Conservation (phyloP, 1,140 invertebrate species). For the Phortica variegata region DNA sequence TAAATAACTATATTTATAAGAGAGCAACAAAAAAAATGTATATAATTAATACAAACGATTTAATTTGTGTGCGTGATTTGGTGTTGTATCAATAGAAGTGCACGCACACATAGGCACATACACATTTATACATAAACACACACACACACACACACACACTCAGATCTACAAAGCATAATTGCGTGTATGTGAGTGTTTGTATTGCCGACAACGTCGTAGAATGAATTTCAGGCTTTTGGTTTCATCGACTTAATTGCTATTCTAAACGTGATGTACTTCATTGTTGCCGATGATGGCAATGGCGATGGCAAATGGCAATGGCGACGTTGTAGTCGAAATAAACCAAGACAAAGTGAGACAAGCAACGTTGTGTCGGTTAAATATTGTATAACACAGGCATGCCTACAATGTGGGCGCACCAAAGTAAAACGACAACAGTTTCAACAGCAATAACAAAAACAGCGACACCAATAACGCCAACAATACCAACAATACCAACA, state of each 20-base stretch:
- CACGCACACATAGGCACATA: too few species aligned
- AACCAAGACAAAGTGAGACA: not conserved
- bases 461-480: not conserved
- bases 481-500: too few species aligned
- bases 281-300: constrained; percentile 24
- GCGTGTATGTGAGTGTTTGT: constrained; percentile 1
- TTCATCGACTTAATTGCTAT: constrained; percentile 42
- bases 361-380: not conserved
- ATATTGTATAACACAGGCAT: not conserved
- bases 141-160: not conserved
- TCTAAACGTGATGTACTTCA: constrained; percentile 45
- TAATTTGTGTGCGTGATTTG: too few species aligned
- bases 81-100: too few species aligned
- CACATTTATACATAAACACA: not conserved
- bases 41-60: too few species aligned
- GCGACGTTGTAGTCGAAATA: too few species aligned
- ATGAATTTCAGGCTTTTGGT: constrained; percentile 12
- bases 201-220: not conserved
- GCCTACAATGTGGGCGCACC: not conserved
- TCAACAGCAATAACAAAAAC: not conserved
- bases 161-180: constrained; percentile 24
- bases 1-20: too few species aligned
- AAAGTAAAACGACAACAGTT: constrained; percentile 13
- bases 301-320: too few species aligned
- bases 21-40: too few species aligned